These are phyloP conservation scores for Egretta garzetta DNA, from an alignment of 2,113 vertebrate genomes.

Conservation along the genomic window DNA sequence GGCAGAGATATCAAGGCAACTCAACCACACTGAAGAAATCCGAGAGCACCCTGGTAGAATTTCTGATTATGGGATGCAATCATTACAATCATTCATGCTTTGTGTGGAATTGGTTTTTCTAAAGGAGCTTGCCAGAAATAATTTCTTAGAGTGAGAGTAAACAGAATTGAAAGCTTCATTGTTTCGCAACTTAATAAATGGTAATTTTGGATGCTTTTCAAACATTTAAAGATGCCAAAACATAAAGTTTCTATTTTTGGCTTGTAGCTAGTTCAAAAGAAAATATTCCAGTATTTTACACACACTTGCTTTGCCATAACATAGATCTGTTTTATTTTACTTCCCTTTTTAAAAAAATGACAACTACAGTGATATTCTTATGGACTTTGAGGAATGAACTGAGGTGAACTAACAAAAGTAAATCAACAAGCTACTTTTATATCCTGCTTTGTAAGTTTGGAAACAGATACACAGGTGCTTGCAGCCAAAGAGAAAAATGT, in stretches of 20 bases:
- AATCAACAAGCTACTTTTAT: neutral
- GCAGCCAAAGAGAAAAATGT: neutral
- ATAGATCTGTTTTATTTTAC: neutral
- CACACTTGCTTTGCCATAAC: neutral
- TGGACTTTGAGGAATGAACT: neutral
- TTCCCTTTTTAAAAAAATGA: neutral
- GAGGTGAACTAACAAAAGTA: neutral
- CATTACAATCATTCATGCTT: neutral
- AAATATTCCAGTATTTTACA: neutral
- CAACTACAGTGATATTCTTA: neutral
- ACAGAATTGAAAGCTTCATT: conserved; percentile 29
- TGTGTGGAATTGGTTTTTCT: neutral
- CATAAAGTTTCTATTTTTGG: neutral
- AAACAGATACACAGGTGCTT: neutral
- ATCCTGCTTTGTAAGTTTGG: neutral
- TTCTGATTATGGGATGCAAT: neutral
- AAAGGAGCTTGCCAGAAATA: conserved; percentile 9
- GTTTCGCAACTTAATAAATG: conserved; percentile 12
- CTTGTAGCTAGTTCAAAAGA: neutral
- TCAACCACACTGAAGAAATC: conserved; percentile 1
- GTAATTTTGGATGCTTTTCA: conserved; percentile 30
- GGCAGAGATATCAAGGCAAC: conserved; percentile 19
- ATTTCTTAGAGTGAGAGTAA: neutral
- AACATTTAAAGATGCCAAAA: neutral
- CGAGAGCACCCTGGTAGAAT: neutral